Conservation (phyloP, 2,113 vertebrate species). For the Paradoxurus hermaphroditus region DNA sequence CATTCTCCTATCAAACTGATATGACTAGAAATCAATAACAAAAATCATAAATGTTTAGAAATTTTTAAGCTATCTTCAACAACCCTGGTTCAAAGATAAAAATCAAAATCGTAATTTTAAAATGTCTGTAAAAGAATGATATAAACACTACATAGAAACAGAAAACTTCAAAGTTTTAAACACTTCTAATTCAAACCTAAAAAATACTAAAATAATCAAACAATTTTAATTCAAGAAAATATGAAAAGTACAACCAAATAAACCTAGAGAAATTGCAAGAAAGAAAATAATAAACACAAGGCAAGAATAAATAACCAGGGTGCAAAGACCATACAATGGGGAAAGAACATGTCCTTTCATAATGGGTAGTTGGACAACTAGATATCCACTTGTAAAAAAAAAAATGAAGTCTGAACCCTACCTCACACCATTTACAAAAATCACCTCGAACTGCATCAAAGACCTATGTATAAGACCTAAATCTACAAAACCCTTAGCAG, state of each 20-base stretch:
- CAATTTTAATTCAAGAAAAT: background rate
- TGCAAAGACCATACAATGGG: background rate
- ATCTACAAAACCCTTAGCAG: background rate
- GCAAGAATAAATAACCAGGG: background rate
- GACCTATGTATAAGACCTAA: background rate
- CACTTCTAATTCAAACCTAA: background rate
- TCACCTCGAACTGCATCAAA: background rate
- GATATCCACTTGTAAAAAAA: background rate
- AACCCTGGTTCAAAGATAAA: background rate
- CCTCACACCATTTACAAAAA: background rate
- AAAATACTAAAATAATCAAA: constrained; percentile 9
- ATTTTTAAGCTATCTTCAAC: constrained; percentile 18
- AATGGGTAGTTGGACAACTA: background rate
- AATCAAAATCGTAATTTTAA: constrained; percentile 17
- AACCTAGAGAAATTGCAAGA: background rate
- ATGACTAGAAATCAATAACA: background rate
- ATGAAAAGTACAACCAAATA: background rate
- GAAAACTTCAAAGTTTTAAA: constrained; percentile 19
- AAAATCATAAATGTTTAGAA: background rate
- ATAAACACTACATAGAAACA: background rate
- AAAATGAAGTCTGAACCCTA: background rate
- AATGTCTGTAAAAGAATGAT: background rate
- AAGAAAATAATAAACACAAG: background rate
- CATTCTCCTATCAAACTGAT: background rate
- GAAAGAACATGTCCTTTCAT: background rate